Evolutionary conservation across 2,113 vertebrate genomes (phyloP).

Genomic region (Forbesichthys papilliferus): DNA sequence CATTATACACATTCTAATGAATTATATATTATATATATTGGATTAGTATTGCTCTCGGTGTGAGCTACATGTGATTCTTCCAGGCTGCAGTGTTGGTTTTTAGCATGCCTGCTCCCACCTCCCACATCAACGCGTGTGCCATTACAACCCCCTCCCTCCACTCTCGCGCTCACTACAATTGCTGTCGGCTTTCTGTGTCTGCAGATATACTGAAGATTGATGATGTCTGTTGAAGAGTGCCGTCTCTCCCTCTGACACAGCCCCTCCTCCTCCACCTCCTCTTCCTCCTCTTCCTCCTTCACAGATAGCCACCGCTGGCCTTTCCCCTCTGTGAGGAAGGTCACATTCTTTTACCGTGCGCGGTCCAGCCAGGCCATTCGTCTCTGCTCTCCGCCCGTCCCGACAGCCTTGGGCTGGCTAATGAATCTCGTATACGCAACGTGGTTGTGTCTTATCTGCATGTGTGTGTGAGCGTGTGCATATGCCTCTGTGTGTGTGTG

Average conservation of each 20-base stretch:
- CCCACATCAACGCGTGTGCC: not conserved
- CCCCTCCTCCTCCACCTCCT: not conserved
- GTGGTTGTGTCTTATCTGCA: conserved; percentile 22
- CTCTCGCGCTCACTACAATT: conserved; percentile 18
- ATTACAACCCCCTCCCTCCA: conserved; percentile 17
- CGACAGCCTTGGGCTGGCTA: conserved; percentile 45
- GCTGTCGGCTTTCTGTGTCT: conserved; percentile 40
- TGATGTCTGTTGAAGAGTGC: conserved; percentile 55
- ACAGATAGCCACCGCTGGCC: conserved; percentile 4
- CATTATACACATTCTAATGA: too few relatives aligned
- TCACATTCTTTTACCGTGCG: conserved; percentile 54
- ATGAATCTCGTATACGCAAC: conserved; percentile 38
- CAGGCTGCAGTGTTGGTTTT: not conserved
- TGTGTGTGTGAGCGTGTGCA: not conserved
- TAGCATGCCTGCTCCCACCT: not conserved
- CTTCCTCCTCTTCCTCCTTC: conserved; percentile 16
- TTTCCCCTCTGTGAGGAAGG: conserved; percentile 44
- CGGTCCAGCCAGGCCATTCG: conserved; percentile 57
- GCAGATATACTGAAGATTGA: conserved; percentile 66
- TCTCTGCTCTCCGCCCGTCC: conserved; percentile 42
- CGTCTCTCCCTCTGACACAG: conserved; percentile 41
- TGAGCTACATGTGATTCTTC: not conserved
- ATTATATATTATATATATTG: conserved; percentile 3
- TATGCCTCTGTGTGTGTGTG: not conserved
- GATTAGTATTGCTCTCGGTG: not conserved